Percentiles rank a stretch among this genome's conserved stretches.
Conservation (phyloP, 2,113 vertebrate genomes). For the Saccopteryx leptura region DNA sequence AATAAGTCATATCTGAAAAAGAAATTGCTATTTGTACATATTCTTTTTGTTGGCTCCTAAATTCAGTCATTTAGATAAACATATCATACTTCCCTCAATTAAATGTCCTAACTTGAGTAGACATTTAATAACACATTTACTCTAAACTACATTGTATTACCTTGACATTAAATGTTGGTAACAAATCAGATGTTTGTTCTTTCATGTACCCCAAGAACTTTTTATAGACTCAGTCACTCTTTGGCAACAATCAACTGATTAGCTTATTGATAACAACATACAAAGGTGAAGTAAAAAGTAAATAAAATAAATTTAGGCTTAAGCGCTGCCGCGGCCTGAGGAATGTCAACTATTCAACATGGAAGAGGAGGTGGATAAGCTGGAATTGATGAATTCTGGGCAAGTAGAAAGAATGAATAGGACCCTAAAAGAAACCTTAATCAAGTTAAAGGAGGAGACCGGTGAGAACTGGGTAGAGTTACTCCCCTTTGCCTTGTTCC, state of each 20-base stretch:
- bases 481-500: too few relatives aligned
- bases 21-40: slow-evolving; percentile 41
- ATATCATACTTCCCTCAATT: not conserved
- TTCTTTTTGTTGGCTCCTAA: slow-evolving; percentile 5
- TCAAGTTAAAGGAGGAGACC: too few relatives aligned
- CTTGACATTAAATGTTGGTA: not conserved
- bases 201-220: not conserved
- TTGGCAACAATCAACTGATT: not conserved
- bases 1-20: slow-evolving; percentile 50
- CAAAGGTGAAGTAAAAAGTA: slow-evolving; percentile 45
- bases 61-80: slow-evolving; percentile 53
- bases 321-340: too few relatives aligned
- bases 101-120: not conserved
- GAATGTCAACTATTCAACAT: too few relatives aligned
- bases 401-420: too few relatives aligned
- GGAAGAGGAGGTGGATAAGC: too few relatives aligned
- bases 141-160: not conserved
- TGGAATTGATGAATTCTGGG: too few relatives aligned
- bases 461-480: too few relatives aligned
- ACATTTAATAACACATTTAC: slow-evolving; percentile 32
- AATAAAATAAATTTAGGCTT: not conserved
- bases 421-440: too few relatives aligned
- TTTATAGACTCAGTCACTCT: not conserved
- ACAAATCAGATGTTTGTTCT: slow-evolving; percentile 32
- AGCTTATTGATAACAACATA: not conserved